These are phyloP conservation scores for Zygogramma bicolorata DNA, from an alignment of 2,888 invertebrate species.

Conservation along the genomic window DNA sequence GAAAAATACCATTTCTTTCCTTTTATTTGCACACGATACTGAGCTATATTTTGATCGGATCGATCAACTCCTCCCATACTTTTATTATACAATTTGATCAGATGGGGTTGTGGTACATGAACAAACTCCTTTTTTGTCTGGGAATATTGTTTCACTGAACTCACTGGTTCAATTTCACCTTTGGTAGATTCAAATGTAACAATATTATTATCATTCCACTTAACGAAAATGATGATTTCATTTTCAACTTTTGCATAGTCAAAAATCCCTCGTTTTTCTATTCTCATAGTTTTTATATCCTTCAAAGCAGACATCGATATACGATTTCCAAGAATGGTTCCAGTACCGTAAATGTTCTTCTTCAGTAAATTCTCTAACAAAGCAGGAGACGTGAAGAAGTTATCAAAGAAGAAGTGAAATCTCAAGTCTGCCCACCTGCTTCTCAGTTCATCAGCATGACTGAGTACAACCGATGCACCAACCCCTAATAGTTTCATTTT, in stretches of 20 bases:
- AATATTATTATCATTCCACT: slow-evolving; percentile 37
- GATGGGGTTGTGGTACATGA: background rate
- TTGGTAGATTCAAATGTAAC: slow-evolving; percentile 26
- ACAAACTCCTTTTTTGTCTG: slow-evolving; percentile 2
- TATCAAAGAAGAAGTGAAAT: slow-evolving; percentile 28
- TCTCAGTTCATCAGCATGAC: slow-evolving; percentile 10
- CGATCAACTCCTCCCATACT: too few relatives aligned
- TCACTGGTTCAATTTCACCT: slow-evolving; percentile 4
- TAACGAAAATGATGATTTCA: slow-evolving; percentile 32
- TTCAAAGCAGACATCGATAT: background rate
- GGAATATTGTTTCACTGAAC: slow-evolving; percentile 2
- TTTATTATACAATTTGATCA: slow-evolving; percentile 12
- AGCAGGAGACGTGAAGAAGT: slow-evolving; percentile 32
- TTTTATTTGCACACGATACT: background rate
- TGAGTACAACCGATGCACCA: slow-evolving; percentile 16
- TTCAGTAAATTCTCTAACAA: slow-evolving; percentile 24
- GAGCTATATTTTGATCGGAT: too few relatives aligned
- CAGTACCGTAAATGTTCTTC: slow-evolving; percentile 29
- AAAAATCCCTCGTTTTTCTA: background rate
- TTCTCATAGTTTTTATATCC: background rate
- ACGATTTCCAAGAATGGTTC: slow-evolving; percentile 25
- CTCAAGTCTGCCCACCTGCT: background rate
- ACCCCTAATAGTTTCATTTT: slow-evolving; percentile 1
- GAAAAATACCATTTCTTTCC: slow-evolving; percentile 13
- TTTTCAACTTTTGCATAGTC: slow-evolving; percentile 7